Evolutionary conservation across 2,888 invertebrate genomes (phyloP).

Genomic region (Drosophila lacicola): DNA sequence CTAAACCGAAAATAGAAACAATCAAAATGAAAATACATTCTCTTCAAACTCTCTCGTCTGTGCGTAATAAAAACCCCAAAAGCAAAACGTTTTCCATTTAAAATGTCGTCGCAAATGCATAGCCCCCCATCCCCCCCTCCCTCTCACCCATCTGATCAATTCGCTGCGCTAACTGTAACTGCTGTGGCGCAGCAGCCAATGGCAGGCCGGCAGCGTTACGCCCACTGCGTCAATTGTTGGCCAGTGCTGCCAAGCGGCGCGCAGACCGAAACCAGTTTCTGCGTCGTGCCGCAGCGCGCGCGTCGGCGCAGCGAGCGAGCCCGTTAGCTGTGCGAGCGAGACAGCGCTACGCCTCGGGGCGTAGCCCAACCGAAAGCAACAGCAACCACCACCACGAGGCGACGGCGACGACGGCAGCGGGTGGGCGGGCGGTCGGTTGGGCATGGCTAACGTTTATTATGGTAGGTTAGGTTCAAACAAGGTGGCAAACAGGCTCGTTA

Average conservation of each 20-base stretch:
- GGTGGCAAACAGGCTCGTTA: conserved; percentile 79
- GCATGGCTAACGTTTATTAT: conserved; percentile 68
- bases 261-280: conserved; percentile 63
- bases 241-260: conserved; percentile 78
- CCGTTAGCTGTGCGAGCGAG: conserved; percentile 32
- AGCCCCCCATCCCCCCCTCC: conserved; percentile 7
- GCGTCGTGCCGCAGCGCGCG: neutral
- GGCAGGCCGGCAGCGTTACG: conserved; percentile 48
- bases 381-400: conserved; percentile 26
- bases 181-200: conserved; percentile 53
- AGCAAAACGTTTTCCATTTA: conserved; percentile 84
- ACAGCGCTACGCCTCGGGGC: conserved; percentile 33
- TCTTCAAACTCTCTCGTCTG: conserved; percentile 64
- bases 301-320: conserved; percentile 15
- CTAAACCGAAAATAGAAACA: conserved; percentile 76
- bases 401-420: conserved; percentile 18
- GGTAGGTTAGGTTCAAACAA: conserved; percentile 83
- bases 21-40: conserved; percentile 80
- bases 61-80: conserved; percentile 80
- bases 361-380: conserved; percentile 36
- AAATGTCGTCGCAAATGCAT: conserved; percentile 81
- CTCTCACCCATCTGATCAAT: neutral
- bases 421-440: conserved; percentile 17
- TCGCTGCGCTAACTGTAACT: conserved; percentile 1
- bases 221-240: conserved; percentile 54